A percentile compares a stretch with the other conserved stretches of the same genome.
Evolutionary conservation across 2,113 vertebrate genomes (phyloP).

Genomic region (Hystrix brachyura): DNA sequence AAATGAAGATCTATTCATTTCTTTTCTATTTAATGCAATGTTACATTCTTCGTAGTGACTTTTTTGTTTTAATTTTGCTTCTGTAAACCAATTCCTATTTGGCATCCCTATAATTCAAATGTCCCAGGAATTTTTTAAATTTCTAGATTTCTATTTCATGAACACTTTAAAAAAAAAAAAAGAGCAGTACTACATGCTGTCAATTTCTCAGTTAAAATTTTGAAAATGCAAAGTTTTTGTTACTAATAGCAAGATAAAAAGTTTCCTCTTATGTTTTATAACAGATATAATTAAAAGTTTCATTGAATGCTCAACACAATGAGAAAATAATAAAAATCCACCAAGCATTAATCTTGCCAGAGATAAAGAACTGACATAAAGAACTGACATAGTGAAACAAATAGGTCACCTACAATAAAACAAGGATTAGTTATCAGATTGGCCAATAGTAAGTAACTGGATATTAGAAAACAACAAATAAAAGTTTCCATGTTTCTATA

Average conservation of each 20-base stretch:
- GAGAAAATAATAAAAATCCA: background rate
- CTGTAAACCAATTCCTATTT: background rate
- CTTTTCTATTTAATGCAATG: background rate
- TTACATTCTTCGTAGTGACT: background rate
- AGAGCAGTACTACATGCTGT: background rate
- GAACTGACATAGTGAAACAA: background rate
- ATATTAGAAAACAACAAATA: constrained; percentile 6
- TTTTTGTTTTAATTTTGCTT: background rate
- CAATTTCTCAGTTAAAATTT: background rate
- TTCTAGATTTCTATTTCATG: constrained; percentile 8
- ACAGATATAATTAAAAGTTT: background rate
- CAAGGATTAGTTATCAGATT: background rate
- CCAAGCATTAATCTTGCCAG: background rate
- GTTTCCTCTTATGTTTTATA: background rate
- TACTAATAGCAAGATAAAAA: background rate
- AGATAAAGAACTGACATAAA: background rate
- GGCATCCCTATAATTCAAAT: background rate
- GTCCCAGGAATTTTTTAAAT: background rate
- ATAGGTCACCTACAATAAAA: background rate
- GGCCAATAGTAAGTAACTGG: background rate
- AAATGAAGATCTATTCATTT: background rate
- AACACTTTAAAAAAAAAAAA: background rate
- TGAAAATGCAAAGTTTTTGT: background rate
- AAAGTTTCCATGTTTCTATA: background rate
- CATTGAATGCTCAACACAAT: background rate